These are phyloP conservation scores for Dolichotis patagonum DNA, from an alignment of 2,113 vertebrate genomes.

Conservation along the genomic window DNA sequence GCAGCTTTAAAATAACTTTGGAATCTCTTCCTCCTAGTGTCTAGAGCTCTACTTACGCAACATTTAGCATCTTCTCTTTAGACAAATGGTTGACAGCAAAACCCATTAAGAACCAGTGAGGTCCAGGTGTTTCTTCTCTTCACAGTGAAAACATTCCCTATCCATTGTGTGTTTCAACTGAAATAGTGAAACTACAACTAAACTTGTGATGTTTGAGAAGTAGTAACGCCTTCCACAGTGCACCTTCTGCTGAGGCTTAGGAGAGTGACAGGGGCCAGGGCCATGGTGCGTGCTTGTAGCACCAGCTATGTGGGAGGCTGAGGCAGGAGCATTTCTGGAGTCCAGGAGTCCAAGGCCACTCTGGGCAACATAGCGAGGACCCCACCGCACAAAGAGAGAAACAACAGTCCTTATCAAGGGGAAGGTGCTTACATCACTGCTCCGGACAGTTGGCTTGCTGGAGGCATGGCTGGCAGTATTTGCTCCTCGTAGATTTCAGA, in stretches of 20 bases:
- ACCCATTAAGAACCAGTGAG: constrained; percentile 58
- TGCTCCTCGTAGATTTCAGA: background rate
- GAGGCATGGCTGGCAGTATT: background rate
- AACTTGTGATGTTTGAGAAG: constrained; percentile 39
- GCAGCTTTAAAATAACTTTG: constrained; percentile 36
- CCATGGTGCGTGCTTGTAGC: background rate
- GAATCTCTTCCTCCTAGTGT: background rate
- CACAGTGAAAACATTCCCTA: constrained; percentile 27
- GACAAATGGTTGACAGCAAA: constrained; percentile 70
- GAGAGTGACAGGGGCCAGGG: background rate
- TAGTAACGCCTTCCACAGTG: background rate
- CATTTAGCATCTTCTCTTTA: constrained; percentile 52
- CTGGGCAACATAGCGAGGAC: background rate
- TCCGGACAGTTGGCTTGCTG: background rate
- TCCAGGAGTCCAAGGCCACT: background rate
- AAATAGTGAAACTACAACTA: constrained; percentile 28
- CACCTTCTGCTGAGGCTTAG: background rate
- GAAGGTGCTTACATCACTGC: background rate
- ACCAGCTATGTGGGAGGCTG: background rate
- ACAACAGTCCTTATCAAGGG: background rate
- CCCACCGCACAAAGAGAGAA: background rate
- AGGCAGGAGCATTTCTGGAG: background rate
- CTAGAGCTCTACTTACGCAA: background rate
- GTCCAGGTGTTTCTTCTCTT: constrained; percentile 59
- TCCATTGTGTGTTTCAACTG: background rate